Evolutionary conservation across 2,113 vertebrate species (phyloP), one percentile per base, ranked within the genome.

Genomic region (Australoheros scitulus): DNA sequence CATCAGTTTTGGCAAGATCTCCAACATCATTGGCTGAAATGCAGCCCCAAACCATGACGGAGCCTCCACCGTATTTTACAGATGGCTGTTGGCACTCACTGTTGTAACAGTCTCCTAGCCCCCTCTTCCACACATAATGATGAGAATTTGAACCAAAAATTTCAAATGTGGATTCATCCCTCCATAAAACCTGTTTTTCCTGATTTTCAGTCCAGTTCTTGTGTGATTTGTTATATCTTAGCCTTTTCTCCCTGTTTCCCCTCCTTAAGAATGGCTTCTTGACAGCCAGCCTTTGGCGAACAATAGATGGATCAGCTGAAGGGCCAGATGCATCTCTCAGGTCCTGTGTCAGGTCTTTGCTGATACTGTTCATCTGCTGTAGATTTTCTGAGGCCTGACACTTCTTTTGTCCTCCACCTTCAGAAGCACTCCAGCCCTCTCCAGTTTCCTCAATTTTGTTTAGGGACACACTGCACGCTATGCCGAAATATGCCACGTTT

Each of bases 71-170:
- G 4, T 29, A 43, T 11, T 38, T 38, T 38, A 38, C 8, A 38
- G 36, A 38, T 52, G 65, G 65, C 18, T 3, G 2, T 26, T 17
- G 24, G 26, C 38, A 68, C 38, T 11, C 38, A 17, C n/a, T 10
- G 38, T 17, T 65, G 63, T 20, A 36, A 1, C 3, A 1, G 36
- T 65, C 22, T 26, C 26, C 64, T 29, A 18, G 29, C 0, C 65
- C 13, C 11, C 11, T 47, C 64, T 68, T 70, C 41, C 0, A 1
- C 18, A 70, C 18, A 17, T 0, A 70, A 1, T 70, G 9, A 70
- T 26, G 15, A 50, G 6, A 70, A 50, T 70, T 50, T 20, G 41
- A 50, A 29, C 29, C 1, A 50, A 2, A 70, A 13, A 24, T 70
- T 50, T 20, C 26, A 50, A 50, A 20, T 50, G 26, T 70, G 50